Evolutionary conservation across 1,140 invertebrate genomes (phyloP).

Genomic region (Intoshia linei): DNA sequence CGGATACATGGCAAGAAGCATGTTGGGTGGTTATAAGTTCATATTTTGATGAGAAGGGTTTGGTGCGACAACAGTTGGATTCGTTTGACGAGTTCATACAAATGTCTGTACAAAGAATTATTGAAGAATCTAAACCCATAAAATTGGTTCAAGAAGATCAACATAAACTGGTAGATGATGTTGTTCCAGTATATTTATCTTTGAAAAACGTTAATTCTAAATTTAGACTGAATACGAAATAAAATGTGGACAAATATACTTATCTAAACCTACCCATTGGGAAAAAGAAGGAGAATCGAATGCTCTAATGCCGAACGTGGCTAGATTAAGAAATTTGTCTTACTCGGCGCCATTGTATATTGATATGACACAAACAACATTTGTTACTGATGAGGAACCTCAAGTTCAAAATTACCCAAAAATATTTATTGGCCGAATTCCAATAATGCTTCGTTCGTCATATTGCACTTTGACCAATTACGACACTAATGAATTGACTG

Average conservation of each 20-base stretch:
- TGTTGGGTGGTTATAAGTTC: conserved; percentile 98
- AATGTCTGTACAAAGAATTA: conserved; percentile 91
- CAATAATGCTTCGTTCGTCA: conserved; percentile 83
- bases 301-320: conserved; percentile 97
- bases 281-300: conserved; percentile 90
- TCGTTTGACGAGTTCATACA: conserved; percentile 99
- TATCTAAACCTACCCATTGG: conserved; percentile 96
- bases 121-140: conserved; percentile 82
- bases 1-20: conserved; percentile 90
- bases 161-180: conserved; percentile 57
- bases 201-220: not conserved
- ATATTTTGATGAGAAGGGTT: conserved; percentile 91
- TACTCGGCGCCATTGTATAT: conserved; percentile 91
- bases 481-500: conserved; percentile 79
- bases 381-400: conserved; percentile 47
- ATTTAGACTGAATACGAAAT: conserved; percentile 44
- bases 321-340: conserved; percentile 31
- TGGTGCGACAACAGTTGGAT: conserved; percentile 85
- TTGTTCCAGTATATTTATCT: conserved; percentile 42
- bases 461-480: conserved; percentile 68
- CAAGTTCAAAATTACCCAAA: conserved; percentile 67
- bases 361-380: conserved; percentile 75
- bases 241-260: conserved; percentile 92
- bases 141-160: conserved; percentile 86
- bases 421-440: conserved; percentile 92